Percentiles rank a stretch among this genome's conserved stretches.
These are phyloP conservation scores for Rhynchomys soricoides DNA, from an alignment of 2,113 vertebrate species.

Conservation along the genomic window DNA sequence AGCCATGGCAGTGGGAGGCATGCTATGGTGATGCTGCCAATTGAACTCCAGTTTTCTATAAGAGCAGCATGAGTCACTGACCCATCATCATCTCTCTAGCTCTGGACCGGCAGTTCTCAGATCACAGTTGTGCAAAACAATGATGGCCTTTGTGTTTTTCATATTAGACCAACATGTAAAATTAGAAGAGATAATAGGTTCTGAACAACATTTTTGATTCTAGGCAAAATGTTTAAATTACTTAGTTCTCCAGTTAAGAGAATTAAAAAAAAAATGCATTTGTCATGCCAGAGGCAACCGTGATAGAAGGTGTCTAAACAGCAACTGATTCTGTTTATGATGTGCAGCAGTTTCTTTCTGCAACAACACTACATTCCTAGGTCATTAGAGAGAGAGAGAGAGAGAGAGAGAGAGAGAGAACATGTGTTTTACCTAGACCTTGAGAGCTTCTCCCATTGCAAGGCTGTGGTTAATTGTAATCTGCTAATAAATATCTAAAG, in stretches of 20 bases:
- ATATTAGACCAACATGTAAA: slow-evolving; percentile 21
- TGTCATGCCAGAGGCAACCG: background rate
- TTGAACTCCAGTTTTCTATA: background rate
- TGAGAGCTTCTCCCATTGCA: background rate
- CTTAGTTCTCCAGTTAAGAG: background rate
- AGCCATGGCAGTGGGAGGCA: background rate
- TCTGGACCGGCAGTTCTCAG: background rate
- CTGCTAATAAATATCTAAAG: background rate
- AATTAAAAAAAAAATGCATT: slow-evolving; percentile 11
- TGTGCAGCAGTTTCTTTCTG: background rate
- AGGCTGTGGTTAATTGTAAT: background rate
- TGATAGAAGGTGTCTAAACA: background rate
- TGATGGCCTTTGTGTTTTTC: background rate
- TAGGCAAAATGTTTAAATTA: slow-evolving; percentile 48
- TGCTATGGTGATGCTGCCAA: background rate
- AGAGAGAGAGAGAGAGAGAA: too few relatives aligned
- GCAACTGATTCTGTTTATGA: background rate
- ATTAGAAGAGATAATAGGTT: slow-evolving; percentile 34
- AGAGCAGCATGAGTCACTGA: background rate
- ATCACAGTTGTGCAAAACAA: background rate
- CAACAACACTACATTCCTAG: background rate
- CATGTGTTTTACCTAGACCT: background rate
- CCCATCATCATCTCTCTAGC: background rate
- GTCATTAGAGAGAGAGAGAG: too few relatives aligned
- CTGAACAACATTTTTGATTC: slow-evolving; percentile 31